Evolutionary conservation across 2,888 invertebrate species (phyloP).

Genomic region (Agelastica alni): DNA sequence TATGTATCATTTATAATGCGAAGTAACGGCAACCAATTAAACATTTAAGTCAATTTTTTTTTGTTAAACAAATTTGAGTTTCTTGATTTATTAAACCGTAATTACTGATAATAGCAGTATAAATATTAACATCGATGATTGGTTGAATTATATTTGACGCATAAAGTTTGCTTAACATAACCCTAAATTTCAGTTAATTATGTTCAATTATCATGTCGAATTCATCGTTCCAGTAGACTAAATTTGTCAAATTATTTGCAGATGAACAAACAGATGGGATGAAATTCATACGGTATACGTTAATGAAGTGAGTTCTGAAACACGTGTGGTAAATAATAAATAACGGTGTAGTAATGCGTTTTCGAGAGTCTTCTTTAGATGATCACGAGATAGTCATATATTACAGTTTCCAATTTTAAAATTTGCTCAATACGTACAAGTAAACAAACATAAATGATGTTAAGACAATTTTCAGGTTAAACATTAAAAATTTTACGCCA

Average conservation of each 20-base stretch:
- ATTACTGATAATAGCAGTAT: slow-evolving; percentile 5
- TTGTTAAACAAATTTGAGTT: too few species aligned
- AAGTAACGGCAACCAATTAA: too few species aligned
- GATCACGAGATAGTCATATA: too few species aligned
- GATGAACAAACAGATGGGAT: slow-evolving; percentile 15
- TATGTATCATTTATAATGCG: too few species aligned
- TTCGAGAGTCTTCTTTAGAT: too few species aligned
- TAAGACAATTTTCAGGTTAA: too few species aligned
- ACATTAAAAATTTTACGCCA: too few species aligned
- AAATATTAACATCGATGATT: slow-evolving; percentile 17
- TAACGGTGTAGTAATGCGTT: background rate
- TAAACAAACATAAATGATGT: too few species aligned
- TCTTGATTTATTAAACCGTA: background rate
- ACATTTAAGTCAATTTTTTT: too few species aligned
- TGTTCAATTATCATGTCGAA: slow-evolving; percentile 17
- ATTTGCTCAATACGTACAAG: too few species aligned
- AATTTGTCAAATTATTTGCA: slow-evolving; percentile 19
- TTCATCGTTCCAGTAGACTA: slow-evolving; percentile 16
- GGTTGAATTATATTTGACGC: slow-evolving; percentile 15
- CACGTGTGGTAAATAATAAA: slow-evolving; percentile 4
- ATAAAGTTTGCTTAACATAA: slow-evolving; percentile 16
- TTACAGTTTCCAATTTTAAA: too few species aligned
- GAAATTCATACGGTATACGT: slow-evolving; percentile 1
- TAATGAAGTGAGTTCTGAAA: slow-evolving; percentile 3
- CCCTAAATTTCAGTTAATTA: slow-evolving; percentile 18